phyloP scores from a whole-genome alignment of 1,140 invertebrate genomes.

The Pararge aegeria region DNA sequence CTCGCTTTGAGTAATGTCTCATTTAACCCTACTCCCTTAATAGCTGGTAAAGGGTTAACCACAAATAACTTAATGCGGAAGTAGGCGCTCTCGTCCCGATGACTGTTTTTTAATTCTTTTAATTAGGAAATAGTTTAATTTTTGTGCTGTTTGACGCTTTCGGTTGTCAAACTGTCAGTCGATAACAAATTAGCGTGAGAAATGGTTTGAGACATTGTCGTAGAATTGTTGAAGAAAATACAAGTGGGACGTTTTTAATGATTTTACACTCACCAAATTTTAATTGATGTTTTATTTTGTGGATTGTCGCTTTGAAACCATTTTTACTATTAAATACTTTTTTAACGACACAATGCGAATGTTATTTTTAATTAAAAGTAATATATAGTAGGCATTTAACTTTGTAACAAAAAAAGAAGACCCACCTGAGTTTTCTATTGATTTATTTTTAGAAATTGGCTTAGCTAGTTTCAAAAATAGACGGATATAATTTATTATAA shows the following conservation, averaged over 20 bases:
- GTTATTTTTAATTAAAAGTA: no score
- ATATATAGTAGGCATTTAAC: no score
- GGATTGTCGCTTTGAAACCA: no score
- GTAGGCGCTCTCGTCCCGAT: conserved; percentile 49
- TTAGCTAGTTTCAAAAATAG: no score
- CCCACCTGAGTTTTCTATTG: no score
- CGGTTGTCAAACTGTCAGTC: conserved; percentile 44
- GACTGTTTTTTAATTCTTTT: conserved; percentile 67
- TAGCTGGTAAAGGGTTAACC: conserved; percentile 71
- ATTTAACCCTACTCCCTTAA: conserved; percentile 74
- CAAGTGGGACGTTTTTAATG: not conserved
- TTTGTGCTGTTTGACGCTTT: conserved; percentile 48
- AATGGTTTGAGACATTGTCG: conserved; percentile 26
- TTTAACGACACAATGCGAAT: no score
- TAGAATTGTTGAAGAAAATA: not conserved
- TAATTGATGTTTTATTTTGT: no score
- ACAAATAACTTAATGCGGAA: conserved; percentile 73
- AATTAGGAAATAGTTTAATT: conserved; percentile 78
- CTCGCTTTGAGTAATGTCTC: conserved; percentile 73
- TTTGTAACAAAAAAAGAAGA: no score
- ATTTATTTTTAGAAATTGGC: no score
- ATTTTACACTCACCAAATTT: not conserved
- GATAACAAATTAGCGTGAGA: conserved; percentile 67
- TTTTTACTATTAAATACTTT: no score
- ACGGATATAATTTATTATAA: no score